phyloP scores from a whole-genome alignment of 2,888 invertebrate genomes.

The Apamea epomidion region DNA sequence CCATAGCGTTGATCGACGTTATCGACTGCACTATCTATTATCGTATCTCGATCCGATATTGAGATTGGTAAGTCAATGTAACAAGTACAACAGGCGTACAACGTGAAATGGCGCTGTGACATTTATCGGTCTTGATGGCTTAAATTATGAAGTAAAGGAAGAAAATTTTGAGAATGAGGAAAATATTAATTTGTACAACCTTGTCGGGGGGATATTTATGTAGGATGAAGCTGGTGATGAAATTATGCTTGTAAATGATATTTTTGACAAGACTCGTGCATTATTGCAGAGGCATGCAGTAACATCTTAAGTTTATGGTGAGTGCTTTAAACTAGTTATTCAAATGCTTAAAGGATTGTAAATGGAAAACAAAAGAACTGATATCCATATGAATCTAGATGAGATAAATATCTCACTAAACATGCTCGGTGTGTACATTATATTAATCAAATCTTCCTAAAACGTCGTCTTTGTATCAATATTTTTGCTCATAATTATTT shows the following conservation, averaged over 20 bases:
- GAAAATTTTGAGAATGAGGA: not conserved
- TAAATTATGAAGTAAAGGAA: constrained; percentile 19
- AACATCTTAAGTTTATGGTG: not conserved
- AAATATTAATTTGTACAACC: not conserved
- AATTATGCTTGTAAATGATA: constrained; percentile 23
- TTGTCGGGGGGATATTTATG: constrained; percentile 6
- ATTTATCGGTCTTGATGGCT: constrained; percentile 68
- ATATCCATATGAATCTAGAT: not conserved
- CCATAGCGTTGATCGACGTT: constrained; percentile 81
- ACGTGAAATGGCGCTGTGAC: constrained; percentile 70
- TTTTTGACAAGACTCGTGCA: not conserved
- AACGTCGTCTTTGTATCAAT: not conserved
- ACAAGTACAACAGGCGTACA: constrained; percentile 78
- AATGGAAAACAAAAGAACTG: constrained; percentile 6
- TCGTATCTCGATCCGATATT: constrained; percentile 79
- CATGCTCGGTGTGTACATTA: not conserved
- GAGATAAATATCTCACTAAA: not conserved
- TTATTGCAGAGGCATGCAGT: not conserved
- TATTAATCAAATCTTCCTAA: not conserved
- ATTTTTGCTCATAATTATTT: not conserved
- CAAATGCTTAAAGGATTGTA: not conserved
- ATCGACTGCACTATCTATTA: constrained; percentile 78
- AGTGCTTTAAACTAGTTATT: constrained; percentile 5
- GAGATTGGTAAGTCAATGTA: constrained; percentile 81
- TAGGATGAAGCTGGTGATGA: not conserved